Base-by-base conservation (phyloP, 1,140 invertebrate species). In the Heliconius melpomene region DNA sequence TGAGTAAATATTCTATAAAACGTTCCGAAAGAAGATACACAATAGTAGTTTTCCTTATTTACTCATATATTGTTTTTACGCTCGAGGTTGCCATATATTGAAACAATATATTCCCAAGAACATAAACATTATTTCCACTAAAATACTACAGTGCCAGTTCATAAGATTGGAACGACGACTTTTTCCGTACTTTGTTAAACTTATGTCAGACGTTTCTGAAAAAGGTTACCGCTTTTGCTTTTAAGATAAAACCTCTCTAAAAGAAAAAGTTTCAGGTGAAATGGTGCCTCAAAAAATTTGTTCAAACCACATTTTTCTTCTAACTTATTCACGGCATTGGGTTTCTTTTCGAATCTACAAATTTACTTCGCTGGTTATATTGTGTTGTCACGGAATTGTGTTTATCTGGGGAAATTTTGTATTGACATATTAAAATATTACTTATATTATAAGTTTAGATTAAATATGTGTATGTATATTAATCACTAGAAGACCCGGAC, bases 171-270 rank as follows among this genome's bases (percentile, higher is more conserved):
- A 75, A 76, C 40, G 20, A 73, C 40, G 32, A 70, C 52, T 79
- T 70, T 78, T 74, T 80, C 75, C 50, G 20, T 79, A 74, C 78
- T 79, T 75, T 82, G 77, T 82, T 82, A 80, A 82, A 82, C 81
- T 79, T 80, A 75, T 72, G 71, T 72, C 71, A 72, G 71, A 72
- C 70, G 40, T 72, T 32, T 72, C 76, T 77, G 79, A 77, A 79
- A 79, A 82, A 77, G 79, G 81, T 79, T 80, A 75, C 79, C 82
- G 82, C 76, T 80, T 80, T 80, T 72, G 82, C 82, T 83, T 83
- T 83, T 80, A 83, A 83, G 82, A 80, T 83, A 83, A 83, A 82
- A 83, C 78, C 72, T 80, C 74, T 80, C 73, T 80, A 72, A 82
- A 79, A 75, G 66, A 80, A 74, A 83, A 83, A 83, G 82, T 83